Conservation (phyloP, 2,113 vertebrate genomes). For the Mesitornis unicolor region DNA sequence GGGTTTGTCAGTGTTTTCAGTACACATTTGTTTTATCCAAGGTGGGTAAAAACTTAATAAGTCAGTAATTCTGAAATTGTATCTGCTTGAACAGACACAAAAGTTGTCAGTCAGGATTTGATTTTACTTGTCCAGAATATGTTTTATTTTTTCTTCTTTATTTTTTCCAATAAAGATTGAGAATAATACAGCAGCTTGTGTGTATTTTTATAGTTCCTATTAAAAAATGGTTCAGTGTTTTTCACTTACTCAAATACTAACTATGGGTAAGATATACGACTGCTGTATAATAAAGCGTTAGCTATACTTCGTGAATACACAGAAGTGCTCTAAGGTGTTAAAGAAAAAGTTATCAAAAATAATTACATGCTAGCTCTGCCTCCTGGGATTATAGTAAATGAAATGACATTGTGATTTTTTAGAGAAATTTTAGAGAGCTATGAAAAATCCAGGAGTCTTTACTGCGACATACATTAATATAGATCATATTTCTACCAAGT, state of each 20-base stretch:
- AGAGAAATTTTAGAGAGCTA: not conserved
- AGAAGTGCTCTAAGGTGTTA: not conserved
- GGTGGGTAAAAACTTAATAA: not conserved
- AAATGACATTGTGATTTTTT: not conserved
- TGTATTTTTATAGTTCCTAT: not conserved
- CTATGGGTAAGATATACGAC: not conserved
- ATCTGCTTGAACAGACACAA: not conserved
- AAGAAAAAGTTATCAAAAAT: conserved; percentile 19
- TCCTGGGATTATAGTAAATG: not conserved
- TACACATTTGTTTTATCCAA: not conserved
- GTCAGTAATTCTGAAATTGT: not conserved
- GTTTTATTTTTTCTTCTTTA: not conserved
- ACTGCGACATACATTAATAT: not conserved
- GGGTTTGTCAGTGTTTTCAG: conserved; percentile 14
- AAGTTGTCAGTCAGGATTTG: not conserved
- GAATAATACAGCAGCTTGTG: not conserved
- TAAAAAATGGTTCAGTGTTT: not conserved
- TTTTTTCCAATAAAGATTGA: not conserved
- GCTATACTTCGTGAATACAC: not conserved
- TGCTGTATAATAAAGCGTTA: not conserved
- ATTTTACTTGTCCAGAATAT: not conserved
- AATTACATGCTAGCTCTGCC: not conserved
- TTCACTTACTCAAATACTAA: not conserved
- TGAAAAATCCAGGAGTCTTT: not conserved
- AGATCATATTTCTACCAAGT: not conserved